These are phyloP conservation scores for Nilaparvata lugens DNA, from an alignment of 1,140 invertebrate genomes.

Conservation along the genomic window DNA sequence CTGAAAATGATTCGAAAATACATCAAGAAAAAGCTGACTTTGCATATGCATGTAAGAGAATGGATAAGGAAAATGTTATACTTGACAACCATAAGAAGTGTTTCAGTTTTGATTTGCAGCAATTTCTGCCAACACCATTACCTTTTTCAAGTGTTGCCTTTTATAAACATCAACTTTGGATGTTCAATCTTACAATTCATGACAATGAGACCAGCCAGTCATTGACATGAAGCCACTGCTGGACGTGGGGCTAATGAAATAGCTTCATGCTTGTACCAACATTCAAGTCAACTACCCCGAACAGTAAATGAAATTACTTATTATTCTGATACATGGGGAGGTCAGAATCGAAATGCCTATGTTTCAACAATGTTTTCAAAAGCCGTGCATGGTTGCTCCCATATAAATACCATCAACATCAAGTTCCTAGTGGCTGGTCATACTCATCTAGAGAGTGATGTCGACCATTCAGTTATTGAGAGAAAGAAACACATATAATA, in stretches of 20 bases:
- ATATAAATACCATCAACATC: not conserved
- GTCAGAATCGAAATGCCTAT: conserved; percentile 32
- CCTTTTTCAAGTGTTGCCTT: conserved; percentile 27
- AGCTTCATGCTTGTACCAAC: conserved; percentile 27
- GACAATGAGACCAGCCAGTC: conserved; percentile 21
- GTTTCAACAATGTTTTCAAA: conserved; percentile 25
- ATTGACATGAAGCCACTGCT: conserved; percentile 31
- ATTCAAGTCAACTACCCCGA: conserved; percentile 17
- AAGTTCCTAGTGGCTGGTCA: not conserved
- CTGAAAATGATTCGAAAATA: not conserved
- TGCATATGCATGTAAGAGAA: conserved; percentile 2
- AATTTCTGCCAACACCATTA: conserved; percentile 29
- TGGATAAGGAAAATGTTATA: conserved; percentile 9
- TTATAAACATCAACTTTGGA: conserved; percentile 34
- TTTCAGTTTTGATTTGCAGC: conserved; percentile 31
- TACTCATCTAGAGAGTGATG: conserved; percentile 28
- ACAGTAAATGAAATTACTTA: conserved; percentile 25
- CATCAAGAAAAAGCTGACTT: conserved; percentile 10
- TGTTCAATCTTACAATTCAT: conserved; percentile 34
- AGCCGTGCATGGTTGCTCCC: conserved; percentile 4
- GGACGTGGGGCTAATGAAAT: conserved; percentile 30
- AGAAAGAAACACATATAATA: conserved; percentile 23
- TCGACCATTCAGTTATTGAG: conserved; percentile 30
- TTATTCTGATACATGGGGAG: conserved; percentile 34
- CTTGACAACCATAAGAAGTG: conserved; percentile 13